Base-by-base conservation (phyloP, 1,140 invertebrate genomes). In the Trichoplusia ni region DNA sequence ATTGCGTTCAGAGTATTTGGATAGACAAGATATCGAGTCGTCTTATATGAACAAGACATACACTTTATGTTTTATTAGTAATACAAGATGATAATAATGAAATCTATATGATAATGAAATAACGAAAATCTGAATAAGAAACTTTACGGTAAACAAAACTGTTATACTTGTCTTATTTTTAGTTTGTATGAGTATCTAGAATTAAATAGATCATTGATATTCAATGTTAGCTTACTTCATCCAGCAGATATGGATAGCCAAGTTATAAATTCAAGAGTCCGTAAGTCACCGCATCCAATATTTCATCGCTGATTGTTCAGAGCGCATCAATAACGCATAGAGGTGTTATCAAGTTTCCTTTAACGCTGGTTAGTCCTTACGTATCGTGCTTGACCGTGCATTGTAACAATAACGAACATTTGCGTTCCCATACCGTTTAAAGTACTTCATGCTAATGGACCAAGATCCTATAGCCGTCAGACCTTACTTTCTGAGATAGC, bases 291-390 rank as follows among this genome's bases (percentile, higher is more conserved):
- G 8, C 13, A 56, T 38, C 51, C 14, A 40, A 13, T 4, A 27
- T 27, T 63, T 38, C 38, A 25, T 65, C 18, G 16, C 37, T 47
- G 11, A 13, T 5, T 16, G 44, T 60, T 27, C 7, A 31, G 33
- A 56, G 49, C 47, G 47, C 70, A 64, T 73, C 70, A 73, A 69
- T 73, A 66, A 63, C 66, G 66, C 59, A 68, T 69, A 59, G 70
- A 73, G 66, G 63, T 73, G 66, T 72, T 72, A 72, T 72, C 69
- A 72, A 72, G 69, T 72, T 63, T 64, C 61, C 65, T 72, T 71
- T 64, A 67, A 44, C 53, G 53, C 53, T 51, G 68, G 59, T 67
- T 64, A 60, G 27, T 51, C 47, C 47, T 51, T 51, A 51, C 47
- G 35, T 40, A 56, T 56, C 33, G 51, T 56, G 51, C 33, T 56